Evolutionary conservation across 2,888 invertebrate genomes (phyloP).

Genomic region (Dolomedes plantarius): DNA sequence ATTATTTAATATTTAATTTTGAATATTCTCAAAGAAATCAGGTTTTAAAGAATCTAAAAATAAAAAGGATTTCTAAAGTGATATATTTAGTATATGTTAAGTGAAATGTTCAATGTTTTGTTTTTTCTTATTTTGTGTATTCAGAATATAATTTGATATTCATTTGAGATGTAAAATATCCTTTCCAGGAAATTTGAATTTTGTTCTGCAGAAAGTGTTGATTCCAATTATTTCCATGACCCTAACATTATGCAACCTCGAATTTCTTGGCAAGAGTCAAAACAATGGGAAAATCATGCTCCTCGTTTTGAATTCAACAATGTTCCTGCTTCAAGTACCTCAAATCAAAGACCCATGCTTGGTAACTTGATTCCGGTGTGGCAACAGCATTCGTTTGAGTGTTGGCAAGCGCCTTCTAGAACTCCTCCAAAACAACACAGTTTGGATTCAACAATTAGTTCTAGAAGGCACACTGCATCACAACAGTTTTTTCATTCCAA

Average conservation of each 20-base stretch:
- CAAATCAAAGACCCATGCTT: conserved; percentile 49
- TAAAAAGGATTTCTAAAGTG: too few species aligned
- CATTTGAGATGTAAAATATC: too few species aligned
- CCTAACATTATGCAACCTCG: conserved; percentile 43
- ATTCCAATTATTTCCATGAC: conserved; percentile 59
- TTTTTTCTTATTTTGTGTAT: too few species aligned
- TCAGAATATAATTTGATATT: too few species aligned
- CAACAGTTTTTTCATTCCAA: conserved; percentile 54
- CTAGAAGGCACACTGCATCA: conserved; percentile 36
- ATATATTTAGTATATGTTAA: too few species aligned
- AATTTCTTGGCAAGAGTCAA: conserved; percentile 58
- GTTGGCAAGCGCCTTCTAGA: conserved; percentile 46
- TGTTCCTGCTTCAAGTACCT: conserved; percentile 14
- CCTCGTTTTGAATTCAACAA: conserved; percentile 51
- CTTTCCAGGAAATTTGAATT: conserved; percentile 56
- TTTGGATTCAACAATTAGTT: conserved; percentile 31
- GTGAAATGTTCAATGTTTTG: too few species aligned
- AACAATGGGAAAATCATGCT: conserved; percentile 51
- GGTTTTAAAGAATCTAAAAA: too few species aligned
- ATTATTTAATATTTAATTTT: too few species aligned
- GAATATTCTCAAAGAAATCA: too few species aligned
- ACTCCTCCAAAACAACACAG: conserved; percentile 61
- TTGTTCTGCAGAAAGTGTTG: conserved; percentile 68
- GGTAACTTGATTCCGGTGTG: conserved; percentile 54
- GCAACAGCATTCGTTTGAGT: conserved; percentile 66